Evolutionary conservation across 2,888 invertebrate genomes (phyloP).

Genomic region (Mimachlamys varia): DNA sequence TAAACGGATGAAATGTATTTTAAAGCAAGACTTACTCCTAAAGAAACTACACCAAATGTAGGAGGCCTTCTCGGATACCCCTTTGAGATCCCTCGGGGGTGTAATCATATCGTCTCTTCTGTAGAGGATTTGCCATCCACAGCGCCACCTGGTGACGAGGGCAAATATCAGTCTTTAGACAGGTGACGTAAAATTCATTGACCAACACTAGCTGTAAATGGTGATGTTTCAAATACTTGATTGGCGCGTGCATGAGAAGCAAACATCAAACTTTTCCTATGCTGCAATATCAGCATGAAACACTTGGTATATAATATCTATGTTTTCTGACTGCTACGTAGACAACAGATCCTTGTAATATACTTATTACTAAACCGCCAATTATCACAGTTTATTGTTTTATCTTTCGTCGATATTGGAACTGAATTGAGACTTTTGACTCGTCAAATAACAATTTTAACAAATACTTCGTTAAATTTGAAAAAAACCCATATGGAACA

Average conservation of each 20-base stretch:
- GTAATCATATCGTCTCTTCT: neutral
- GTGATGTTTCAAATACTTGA: neutral
- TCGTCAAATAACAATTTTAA: too few relatives aligned
- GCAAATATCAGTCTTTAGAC: neutral
- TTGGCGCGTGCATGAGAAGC: neutral
- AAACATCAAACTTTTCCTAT: neutral
- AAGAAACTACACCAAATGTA: neutral
- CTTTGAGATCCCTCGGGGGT: neutral
- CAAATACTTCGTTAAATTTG: too few relatives aligned
- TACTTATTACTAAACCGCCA: too few relatives aligned
- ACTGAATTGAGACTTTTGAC: too few relatives aligned
- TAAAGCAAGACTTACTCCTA: too few relatives aligned
- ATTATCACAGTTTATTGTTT: too few relatives aligned
- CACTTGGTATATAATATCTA: neutral
- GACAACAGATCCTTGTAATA: too few relatives aligned
- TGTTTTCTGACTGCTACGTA: too few relatives aligned
- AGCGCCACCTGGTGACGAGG: neutral
- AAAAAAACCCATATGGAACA: too few relatives aligned
- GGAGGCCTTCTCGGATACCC: neutral
- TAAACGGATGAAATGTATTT: too few relatives aligned
- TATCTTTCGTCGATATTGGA: too few relatives aligned
- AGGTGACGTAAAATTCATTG: neutral
- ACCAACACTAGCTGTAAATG: neutral
- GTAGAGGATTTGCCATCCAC: neutral
- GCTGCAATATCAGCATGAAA: neutral